Conservation (phyloP, 1,140 invertebrate species). For the Eupristina koningsbergeri region DNA sequence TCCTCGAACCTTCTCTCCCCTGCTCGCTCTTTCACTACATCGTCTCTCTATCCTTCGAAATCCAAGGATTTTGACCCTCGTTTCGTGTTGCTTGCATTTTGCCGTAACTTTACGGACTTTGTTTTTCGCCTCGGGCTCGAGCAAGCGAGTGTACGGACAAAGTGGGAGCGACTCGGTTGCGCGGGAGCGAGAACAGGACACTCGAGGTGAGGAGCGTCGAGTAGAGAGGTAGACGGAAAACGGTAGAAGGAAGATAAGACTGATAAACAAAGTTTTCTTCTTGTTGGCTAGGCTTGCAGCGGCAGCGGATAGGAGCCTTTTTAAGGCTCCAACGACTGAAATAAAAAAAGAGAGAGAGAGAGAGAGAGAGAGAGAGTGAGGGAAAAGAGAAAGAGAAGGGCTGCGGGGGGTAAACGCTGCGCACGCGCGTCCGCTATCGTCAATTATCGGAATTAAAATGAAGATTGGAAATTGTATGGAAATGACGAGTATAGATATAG, state of each 20-base stretch:
- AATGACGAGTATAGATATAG: conserved; percentile 43
- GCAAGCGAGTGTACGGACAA: conserved; percentile 5
- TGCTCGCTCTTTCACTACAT: conserved; percentile 45
- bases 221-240: conserved; percentile 48
- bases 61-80: conserved; percentile 73
- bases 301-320: conserved; percentile 13
- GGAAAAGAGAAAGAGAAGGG: too few species aligned
- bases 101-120: conserved; percentile 71
- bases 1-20: conserved; percentile 24
- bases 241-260: conserved; percentile 56
- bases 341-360: neutral
- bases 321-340: conserved; percentile 25
- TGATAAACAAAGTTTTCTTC: conserved; percentile 59
- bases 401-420: too few species aligned
- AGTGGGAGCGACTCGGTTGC: conserved; percentile 31
- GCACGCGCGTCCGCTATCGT: conserved; percentile 17
- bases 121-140: conserved; percentile 67
- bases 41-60: conserved; percentile 64
- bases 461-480: conserved; percentile 48
- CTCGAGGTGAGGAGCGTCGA: neutral
- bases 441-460: conserved; percentile 45
- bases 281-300: conserved; percentile 48
- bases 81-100: conserved; percentile 73
- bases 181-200: conserved; percentile 35
- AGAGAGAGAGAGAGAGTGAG: too few species aligned